Percentiles rank a stretch among this genome's conserved stretches.
Conservation (phyloP, 92 coral and sea anemone species). For the Epizoanthus illoricatus region DNA sequence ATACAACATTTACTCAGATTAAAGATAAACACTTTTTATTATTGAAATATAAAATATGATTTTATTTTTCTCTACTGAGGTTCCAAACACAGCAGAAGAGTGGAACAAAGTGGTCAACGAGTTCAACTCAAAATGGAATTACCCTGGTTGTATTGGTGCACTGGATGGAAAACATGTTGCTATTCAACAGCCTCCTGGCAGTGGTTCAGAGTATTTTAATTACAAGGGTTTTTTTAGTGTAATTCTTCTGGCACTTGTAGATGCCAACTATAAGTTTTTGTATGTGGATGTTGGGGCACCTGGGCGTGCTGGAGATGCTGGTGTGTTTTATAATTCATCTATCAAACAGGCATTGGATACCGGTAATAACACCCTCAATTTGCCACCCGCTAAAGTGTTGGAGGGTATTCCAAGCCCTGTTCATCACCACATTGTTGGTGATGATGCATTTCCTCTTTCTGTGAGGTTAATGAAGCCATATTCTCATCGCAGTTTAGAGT, state of each 20-base stretch:
- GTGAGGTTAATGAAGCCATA: slow-evolving; percentile 19
- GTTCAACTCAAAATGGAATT: slow-evolving; percentile 32
- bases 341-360: slow-evolving; percentile 44
- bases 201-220: slow-evolving; percentile 40
- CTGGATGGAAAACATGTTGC: slow-evolving; percentile 50
- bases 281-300: slow-evolving; percentile 68
- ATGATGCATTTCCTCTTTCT: slow-evolving; percentile 41
- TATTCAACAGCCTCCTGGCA: slow-evolving; percentile 30
- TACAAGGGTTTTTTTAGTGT: slow-evolving; percentile 35
- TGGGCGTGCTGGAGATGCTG: slow-evolving; percentile 72
- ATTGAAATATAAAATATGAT: no score
- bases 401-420: slow-evolving; percentile 41
- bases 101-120: no score
- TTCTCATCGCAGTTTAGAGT: slow-evolving; percentile 4
- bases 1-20: no score
- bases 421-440: slow-evolving; percentile 32
- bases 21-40: no score
- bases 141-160: slow-evolving; percentile 43
- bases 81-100: no score
- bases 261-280: slow-evolving; percentile 25
- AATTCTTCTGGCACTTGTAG: slow-evolving; percentile 44
- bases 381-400: slow-evolving; percentile 41
- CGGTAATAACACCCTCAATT: slow-evolving; percentile 38
- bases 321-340: slow-evolving; percentile 48
- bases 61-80: no score